phyloP scores from a whole-genome alignment of 2,113 vertebrate species.

The Thamnaconus septentrionalis region DNA sequence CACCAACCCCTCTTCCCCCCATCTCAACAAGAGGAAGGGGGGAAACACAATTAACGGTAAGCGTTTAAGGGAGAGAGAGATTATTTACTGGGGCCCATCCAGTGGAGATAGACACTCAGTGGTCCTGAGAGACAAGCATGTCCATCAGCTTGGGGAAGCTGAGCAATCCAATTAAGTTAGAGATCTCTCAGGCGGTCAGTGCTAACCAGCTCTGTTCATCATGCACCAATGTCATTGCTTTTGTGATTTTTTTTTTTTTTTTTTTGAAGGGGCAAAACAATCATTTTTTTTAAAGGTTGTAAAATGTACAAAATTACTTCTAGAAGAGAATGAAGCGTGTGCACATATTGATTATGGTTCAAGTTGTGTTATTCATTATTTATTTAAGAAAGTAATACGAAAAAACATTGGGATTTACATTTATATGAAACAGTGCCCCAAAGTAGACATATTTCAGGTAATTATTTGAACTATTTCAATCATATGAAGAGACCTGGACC shows the following conservation, averaged over 20 bases:
- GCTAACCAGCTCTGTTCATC: slow-evolving; percentile 43
- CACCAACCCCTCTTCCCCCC: slow-evolving; percentile 9
- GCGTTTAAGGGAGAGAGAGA: slow-evolving; percentile 64
- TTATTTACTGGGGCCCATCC: slow-evolving; percentile 76
- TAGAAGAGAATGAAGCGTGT: no score
- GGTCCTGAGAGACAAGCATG: slow-evolving; percentile 70
- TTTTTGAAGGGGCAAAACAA: slow-evolving; percentile 29
- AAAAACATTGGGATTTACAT: no score
- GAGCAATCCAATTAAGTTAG: slow-evolving; percentile 72
- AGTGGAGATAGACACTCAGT: slow-evolving; percentile 64
- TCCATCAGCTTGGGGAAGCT: slow-evolving; percentile 68
- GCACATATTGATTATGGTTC: no score
- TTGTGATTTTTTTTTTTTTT: slow-evolving; percentile 21
- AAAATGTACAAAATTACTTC: no score
- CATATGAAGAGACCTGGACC: no score
- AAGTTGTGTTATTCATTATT: no score
- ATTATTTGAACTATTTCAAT: no score
- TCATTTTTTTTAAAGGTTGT: not conserved
- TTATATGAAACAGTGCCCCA: no score
- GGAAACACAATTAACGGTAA: slow-evolving; percentile 77
- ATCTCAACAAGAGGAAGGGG: slow-evolving; percentile 43
- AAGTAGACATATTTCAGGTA: no score
- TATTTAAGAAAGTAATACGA: no score
- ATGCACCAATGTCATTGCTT: slow-evolving; percentile 51
- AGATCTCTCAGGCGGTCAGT: slow-evolving; percentile 64